A percentile compares a stretch with the other conserved stretches of the same genome.
Conservation (phyloP, 2,888 invertebrate genomes). For the Troilus luridus region DNA sequence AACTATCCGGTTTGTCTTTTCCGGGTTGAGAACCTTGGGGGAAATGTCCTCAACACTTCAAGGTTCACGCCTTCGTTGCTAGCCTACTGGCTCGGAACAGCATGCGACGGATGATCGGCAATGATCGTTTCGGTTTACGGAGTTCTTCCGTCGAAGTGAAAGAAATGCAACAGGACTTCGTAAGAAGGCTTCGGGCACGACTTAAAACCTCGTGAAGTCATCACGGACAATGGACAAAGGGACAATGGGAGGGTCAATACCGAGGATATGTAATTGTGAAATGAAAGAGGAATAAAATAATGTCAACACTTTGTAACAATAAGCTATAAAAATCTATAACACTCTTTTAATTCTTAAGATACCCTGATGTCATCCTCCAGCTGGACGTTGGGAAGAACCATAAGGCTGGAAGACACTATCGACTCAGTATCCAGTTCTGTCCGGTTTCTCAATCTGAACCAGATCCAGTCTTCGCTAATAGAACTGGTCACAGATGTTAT, state of each 20-base stretch:
- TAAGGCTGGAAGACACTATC: background rate
- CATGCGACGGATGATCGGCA: background rate
- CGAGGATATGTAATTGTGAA: background rate
- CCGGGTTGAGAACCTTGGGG: conserved; percentile 44
- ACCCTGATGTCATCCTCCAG: background rate
- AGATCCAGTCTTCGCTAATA: conserved; percentile 34
- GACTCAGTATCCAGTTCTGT: background rate
- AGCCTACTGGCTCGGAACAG: background rate
- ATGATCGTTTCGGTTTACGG: background rate
- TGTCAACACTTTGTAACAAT: background rate
- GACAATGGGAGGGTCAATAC: background rate
- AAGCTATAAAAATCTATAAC: background rate
- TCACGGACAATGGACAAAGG: background rate
- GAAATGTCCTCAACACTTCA: conserved; percentile 23
- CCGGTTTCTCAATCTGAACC: conserved; percentile 38
- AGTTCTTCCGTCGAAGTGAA: background rate
- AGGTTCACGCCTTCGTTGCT: conserved; percentile 30
- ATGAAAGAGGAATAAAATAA: background rate
- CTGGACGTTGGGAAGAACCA: background rate
- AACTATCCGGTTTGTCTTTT: background rate
- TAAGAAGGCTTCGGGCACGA: background rate
- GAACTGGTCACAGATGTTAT: conserved; percentile 20
- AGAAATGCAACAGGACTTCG: background rate
- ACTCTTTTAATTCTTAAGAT: background rate
- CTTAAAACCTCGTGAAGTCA: background rate